Conservation (phyloP, 2,797 vertebrate species). For the Pseudomugil gertrudae region DNA sequence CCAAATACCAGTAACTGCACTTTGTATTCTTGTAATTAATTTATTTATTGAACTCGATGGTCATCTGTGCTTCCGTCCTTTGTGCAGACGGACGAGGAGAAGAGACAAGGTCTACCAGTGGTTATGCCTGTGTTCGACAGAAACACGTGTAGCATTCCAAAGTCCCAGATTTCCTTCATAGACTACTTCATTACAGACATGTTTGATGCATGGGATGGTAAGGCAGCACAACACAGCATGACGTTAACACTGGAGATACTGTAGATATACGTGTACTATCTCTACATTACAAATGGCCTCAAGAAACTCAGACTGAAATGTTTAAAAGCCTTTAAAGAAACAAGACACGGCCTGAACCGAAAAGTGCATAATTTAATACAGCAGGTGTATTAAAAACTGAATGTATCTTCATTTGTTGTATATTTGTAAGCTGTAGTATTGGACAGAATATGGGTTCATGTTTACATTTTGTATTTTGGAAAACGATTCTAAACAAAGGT, state of each 20-base stretch:
- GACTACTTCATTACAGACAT: constrained; percentile 98
- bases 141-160: constrained; percentile 96
- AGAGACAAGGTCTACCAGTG: constrained; percentile 90
- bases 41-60: constrained; percentile 21
- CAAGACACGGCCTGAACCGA: background rate
- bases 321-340: background rate
- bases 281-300: background rate
- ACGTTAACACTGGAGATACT: background rate
- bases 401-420: background rate
- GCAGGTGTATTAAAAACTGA: background rate
- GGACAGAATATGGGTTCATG: background rate
- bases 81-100: constrained; percentile 95
- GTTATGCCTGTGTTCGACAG: constrained; percentile 98
- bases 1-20: background rate
- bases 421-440: background rate
- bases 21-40: background rate
- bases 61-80: constrained; percentile 45
- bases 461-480: background rate
- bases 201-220: constrained; percentile 98
- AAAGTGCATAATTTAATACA: background rate
- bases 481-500: background rate
- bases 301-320: background rate
- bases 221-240: constrained; percentile 49
- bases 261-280: background rate
- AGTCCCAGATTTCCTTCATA: constrained; percentile 98